A percentile compares a stretch with the other conserved stretches of the same genome.
phyloP scores from a whole-genome alignment of 2,113 vertebrate genomes.

The Sinocyclocheilus grahami region DNA sequence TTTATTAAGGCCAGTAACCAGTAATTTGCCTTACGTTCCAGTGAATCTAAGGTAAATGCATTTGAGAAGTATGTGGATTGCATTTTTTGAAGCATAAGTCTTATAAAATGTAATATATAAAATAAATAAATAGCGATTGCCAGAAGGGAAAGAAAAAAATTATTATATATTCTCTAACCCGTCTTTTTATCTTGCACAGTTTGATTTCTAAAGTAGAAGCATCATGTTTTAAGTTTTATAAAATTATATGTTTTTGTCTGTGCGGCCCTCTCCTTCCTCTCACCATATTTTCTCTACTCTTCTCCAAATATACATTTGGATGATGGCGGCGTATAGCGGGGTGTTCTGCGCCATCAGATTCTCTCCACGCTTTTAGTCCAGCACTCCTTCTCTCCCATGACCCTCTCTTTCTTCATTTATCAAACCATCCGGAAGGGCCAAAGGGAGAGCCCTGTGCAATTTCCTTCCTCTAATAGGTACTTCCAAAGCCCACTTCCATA shows the following conservation, averaged over 20 bases:
- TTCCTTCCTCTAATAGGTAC: conserved; percentile 72
- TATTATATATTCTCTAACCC: background rate
- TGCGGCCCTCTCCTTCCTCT: background rate
- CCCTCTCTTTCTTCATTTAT: conserved; percentile 59
- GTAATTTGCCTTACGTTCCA: background rate
- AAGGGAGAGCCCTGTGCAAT: conserved; percentile 66
- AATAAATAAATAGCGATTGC: background rate
- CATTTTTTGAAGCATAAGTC: background rate
- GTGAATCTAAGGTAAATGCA: background rate
- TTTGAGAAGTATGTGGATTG: background rate
- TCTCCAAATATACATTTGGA: conserved; percentile 33
- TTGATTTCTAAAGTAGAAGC: background rate
- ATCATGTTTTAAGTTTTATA: background rate
- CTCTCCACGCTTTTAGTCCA: conserved; percentile 47
- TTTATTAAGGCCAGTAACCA: too few relatives aligned
- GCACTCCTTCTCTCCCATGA: conserved; percentile 34
- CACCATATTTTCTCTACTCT: background rate
- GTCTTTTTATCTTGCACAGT: background rate
- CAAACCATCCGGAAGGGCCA: conserved; percentile 64
- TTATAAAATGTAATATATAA: background rate
- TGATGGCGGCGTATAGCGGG: conserved; percentile 1
- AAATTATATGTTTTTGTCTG: background rate
- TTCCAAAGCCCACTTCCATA: conserved; percentile 62
- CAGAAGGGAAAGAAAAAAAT: background rate
- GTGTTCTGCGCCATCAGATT: conserved; percentile 43